A percentile compares a stretch with the other conserved stretches of the same genome.
Evolutionary conservation across 1,140 invertebrate species (phyloP).

Genomic region (Leucophenga varia): DNA sequence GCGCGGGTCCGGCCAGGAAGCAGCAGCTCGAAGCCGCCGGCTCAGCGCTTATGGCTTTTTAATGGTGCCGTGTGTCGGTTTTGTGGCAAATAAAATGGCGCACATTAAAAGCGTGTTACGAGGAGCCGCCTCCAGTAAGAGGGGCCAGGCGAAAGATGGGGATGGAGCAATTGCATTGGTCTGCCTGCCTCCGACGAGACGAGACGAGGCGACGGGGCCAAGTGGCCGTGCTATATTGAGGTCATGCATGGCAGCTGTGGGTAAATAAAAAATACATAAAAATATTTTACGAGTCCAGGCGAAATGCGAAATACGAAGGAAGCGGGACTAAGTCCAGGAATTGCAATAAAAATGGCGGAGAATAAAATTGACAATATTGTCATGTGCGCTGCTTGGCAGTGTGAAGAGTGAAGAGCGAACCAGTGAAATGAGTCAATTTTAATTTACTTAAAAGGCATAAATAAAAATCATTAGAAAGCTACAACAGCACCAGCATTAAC

Average conservation of each 20-base stretch:
- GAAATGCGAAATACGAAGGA: constrained; percentile 19
- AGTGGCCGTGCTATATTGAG: constrained; percentile 33
- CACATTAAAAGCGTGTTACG: constrained; percentile 47
- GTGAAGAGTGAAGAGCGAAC: too few species aligned
- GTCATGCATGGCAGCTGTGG: constrained; percentile 38
- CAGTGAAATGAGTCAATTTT: constrained; percentile 43
- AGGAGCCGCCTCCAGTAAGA: constrained; percentile 7
- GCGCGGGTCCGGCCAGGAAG: constrained; percentile 29
- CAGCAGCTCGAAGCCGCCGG: constrained; percentile 28
- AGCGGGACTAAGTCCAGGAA: constrained; percentile 11
- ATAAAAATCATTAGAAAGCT: constrained; percentile 22
- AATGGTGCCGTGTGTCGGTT: constrained; percentile 51
- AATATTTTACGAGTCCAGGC: constrained; percentile 44
- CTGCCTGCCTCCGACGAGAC: too few species aligned
- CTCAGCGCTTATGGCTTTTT: constrained; percentile 51
- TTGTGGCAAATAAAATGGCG: constrained; percentile 54
- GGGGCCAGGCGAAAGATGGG: neutral
- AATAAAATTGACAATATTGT: constrained; percentile 54
- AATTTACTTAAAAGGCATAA: constrained; percentile 52
- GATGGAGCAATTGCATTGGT: constrained; percentile 36
- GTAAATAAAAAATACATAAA: constrained; percentile 55
- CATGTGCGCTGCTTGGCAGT: constrained; percentile 37
- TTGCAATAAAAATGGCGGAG: constrained; percentile 48
- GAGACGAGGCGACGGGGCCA: too few species aligned
- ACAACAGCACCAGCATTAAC: neutral